phyloP scores from a whole-genome alignment of 2,113 vertebrate genomes.

The Cardinalis cardinalis region DNA sequence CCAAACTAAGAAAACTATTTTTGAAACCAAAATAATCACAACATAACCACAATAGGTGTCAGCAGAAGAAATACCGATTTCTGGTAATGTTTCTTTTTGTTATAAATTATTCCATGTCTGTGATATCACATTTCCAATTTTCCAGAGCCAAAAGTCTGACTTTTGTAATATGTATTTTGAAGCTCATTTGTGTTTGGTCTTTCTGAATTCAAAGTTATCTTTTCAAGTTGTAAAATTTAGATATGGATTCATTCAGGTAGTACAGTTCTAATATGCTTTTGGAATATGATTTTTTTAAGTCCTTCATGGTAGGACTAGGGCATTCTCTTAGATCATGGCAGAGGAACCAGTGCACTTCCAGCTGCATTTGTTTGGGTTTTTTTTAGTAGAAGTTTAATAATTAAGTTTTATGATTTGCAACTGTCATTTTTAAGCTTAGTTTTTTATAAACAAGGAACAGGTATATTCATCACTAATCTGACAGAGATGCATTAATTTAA shows the following conservation, averaged over 20 bases:
- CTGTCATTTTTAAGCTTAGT: not conserved
- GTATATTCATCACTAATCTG: not conserved
- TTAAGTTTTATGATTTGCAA: not conserved
- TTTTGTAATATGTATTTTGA: not conserved
- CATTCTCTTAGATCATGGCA: not conserved
- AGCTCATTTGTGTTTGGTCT: not conserved
- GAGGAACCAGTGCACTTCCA: not conserved
- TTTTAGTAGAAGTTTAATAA: not conserved
- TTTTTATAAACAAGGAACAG: not conserved
- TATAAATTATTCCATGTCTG: not conserved
- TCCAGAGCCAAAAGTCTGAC: not conserved
- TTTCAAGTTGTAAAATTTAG: not conserved
- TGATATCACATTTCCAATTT: accelerated
- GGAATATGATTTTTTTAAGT: not conserved
- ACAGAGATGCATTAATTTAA: not conserved
- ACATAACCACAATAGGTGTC: not conserved
- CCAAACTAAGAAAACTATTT: not conserved
- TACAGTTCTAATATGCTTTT: not conserved
- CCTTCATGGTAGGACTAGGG: not conserved
- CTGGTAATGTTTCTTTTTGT: not conserved
- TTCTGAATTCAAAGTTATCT: not conserved
- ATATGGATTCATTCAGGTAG: not conserved
- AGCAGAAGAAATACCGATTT: not conserved
- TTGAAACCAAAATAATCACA: not conserved
- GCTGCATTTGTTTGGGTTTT: not conserved